Conservation (phyloP, 2,888 invertebrate genomes). For the Neoaliturus tenellus region DNA sequence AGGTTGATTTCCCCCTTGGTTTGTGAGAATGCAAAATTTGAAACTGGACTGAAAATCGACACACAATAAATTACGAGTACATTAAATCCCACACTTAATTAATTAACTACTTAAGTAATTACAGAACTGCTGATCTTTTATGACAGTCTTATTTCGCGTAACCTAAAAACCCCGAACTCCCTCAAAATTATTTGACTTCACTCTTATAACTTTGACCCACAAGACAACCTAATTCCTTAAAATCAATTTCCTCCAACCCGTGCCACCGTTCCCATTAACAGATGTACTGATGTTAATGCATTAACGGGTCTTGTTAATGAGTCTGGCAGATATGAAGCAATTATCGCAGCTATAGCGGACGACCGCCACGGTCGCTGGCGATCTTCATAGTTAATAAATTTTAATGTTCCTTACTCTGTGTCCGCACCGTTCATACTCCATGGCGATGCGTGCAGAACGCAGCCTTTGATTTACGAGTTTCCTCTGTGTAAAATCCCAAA, state of each 20-base stretch:
- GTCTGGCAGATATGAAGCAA: slow-evolving; percentile 44
- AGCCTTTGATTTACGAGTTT: background rate
- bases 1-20: no score
- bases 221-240: no score
- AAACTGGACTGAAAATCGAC: no score
- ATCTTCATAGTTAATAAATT: slow-evolving; percentile 19
- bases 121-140: no score
- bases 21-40: no score
- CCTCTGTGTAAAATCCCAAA: background rate
- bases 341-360: slow-evolving; percentile 3
- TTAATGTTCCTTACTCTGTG: slow-evolving; percentile 10
- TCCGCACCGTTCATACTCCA: background rate
- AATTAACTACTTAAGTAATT: no score
- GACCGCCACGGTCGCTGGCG: background rate
- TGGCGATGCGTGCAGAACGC: background rate
- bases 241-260: background rate
- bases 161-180: no score
- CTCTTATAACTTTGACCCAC: no score
- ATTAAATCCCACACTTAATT: no score
- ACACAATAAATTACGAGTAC: no score
- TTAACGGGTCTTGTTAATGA: slow-evolving; percentile 23
- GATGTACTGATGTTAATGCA: slow-evolving; percentile 23
- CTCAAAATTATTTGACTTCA: no score
- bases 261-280: slow-evolving; percentile 25
- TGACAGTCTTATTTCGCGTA: no score